Percentiles rank a stretch among this genome's conserved stretches.
Conservation (phyloP, 2,888 invertebrate species). For the Tiphia femorata region DNA sequence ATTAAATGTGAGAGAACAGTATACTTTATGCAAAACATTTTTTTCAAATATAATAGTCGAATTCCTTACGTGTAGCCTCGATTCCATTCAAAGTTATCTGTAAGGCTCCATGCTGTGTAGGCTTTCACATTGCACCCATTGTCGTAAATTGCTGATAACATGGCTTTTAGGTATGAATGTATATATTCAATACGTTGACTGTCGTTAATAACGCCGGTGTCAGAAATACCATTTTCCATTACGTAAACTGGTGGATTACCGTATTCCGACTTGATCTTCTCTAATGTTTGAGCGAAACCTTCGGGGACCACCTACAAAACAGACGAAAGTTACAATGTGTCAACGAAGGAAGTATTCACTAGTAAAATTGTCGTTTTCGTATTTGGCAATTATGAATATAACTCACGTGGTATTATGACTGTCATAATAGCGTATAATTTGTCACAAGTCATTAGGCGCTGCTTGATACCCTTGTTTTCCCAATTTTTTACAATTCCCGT, state of each 20-base stretch:
- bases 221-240: conserved; percentile 75
- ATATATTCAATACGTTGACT: conserved; percentile 60
- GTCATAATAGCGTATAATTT: too few species aligned
- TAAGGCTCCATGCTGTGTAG: conserved; percentile 68
- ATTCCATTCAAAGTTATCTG: conserved; percentile 71
- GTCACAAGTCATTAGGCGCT: too few species aligned
- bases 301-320: conserved; percentile 61
- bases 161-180: conserved; percentile 49
- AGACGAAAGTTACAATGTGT: too few species aligned
- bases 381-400: too few species aligned
- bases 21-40: background rate
- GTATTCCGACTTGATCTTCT: conserved; percentile 67
- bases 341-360: too few species aligned
- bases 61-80: conserved; percentile 64
- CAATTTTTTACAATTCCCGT: too few species aligned
- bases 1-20: background rate
- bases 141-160: conserved; percentile 50
- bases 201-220: conserved; percentile 70
- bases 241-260: conserved; percentile 73
- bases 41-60: too few species aligned
- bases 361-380: too few species aligned
- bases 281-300: conserved; percentile 65
- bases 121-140: conserved; percentile 70
- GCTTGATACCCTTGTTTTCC: too few species aligned
- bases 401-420: too few species aligned